Percentiles rank a stretch among this genome's conserved stretches.
Evolutionary conservation across 2,797 vertebrate species (phyloP).

Genomic region (Cirrhinus mrigala): DNA sequence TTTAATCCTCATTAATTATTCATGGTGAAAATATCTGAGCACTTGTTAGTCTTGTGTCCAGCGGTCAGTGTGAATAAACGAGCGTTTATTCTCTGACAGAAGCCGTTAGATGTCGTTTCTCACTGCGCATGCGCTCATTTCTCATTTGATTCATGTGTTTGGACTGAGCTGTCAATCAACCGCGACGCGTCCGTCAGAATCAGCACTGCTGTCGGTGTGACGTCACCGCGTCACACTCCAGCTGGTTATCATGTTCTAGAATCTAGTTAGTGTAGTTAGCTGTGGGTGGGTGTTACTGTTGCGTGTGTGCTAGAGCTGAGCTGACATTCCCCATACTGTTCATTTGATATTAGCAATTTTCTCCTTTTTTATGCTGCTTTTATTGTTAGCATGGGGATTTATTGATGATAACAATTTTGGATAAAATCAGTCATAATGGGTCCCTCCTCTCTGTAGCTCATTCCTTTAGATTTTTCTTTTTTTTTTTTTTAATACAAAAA

Average conservation of each 20-base stretch:
- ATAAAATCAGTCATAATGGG: too few relatives aligned
- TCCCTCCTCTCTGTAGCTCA: too few relatives aligned
- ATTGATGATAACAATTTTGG: background rate
- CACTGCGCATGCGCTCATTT: constrained; percentile 7
- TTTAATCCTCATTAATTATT: background rate
- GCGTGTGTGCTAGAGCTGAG: too few relatives aligned
- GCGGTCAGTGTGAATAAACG: background rate
- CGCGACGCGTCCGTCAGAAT: background rate
- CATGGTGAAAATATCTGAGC: background rate
- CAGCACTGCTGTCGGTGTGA: too few relatives aligned
- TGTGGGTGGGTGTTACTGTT: background rate
- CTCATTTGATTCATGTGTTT: background rate
- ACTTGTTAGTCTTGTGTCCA: background rate
- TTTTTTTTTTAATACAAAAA: too few relatives aligned
- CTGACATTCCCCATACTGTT: background rate
- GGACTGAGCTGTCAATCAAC: constrained; percentile 15
- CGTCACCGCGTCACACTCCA: background rate
- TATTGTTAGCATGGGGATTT: background rate
- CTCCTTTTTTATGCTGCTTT: background rate
- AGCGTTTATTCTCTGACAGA: background rate
- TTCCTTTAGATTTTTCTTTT: too few relatives aligned
- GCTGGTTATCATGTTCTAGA: background rate
- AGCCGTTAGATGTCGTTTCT: background rate
- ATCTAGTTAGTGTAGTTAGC: background rate
- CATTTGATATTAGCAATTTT: background rate